A percentile compares a stretch with the other conserved stretches of the same genome.
Evolutionary conservation across 1,140 invertebrate species (phyloP).

Genomic region (Himalopsyche phryganea): DNA sequence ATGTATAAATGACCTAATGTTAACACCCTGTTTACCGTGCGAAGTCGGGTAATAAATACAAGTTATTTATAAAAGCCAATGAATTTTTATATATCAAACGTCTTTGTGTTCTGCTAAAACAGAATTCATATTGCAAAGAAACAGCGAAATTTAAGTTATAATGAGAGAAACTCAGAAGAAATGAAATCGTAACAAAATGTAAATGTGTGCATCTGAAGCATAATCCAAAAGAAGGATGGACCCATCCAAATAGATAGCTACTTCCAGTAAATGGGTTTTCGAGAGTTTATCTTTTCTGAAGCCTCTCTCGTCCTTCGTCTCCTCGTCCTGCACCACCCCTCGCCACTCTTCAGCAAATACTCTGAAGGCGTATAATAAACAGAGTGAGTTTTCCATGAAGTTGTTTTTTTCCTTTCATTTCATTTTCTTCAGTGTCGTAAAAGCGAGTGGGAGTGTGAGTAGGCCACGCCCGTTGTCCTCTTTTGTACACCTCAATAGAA

Average conservation of each 20-base stretch:
- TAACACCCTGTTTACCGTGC: no score
- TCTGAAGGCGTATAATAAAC: slow-evolving; percentile 29
- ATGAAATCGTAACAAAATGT: neutral
- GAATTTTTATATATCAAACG: no score
- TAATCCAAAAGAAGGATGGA: slow-evolving; percentile 7
- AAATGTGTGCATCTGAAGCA: slow-evolving; percentile 1
- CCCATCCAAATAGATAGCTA: slow-evolving; percentile 11
- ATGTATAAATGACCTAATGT: no score
- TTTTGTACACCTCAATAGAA: no score
- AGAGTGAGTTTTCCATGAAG: slow-evolving; percentile 14
- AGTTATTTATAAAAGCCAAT: no score
- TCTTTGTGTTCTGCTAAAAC: no score
- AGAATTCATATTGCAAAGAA: no score
- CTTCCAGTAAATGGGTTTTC: slow-evolving; percentile 12
- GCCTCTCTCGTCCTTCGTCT: no score
- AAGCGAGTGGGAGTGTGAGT: slow-evolving; percentile 11
- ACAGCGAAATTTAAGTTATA: no score
- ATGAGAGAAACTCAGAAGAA: no score
- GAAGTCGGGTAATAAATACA: no score
- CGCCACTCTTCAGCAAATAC: slow-evolving; percentile 12
- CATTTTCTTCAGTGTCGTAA: slow-evolving; percentile 5
- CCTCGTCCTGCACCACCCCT: neutral
- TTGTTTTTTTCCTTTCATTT: slow-evolving; percentile 21
- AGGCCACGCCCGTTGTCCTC: slow-evolving; percentile 6
- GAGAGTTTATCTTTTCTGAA: slow-evolving; percentile 7